Evolutionary conservation across 2,113 vertebrate species (phyloP).

Genomic region (Amphiprion ocellaris): DNA sequence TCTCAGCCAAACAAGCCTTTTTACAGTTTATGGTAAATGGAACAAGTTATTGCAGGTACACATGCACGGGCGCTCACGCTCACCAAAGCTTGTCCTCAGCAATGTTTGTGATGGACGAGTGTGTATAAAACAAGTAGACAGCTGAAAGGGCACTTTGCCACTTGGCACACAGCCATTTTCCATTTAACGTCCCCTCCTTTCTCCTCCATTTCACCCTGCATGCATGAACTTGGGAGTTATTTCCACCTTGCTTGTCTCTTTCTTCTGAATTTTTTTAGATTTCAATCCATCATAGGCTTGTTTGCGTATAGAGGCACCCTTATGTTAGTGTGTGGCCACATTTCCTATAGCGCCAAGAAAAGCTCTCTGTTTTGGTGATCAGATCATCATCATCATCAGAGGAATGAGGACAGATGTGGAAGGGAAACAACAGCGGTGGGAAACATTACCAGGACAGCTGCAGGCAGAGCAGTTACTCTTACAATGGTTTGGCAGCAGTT

Average conservation of each 20-base stretch:
- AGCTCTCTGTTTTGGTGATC: conserved; percentile 64
- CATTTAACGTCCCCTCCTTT: conserved; percentile 67
- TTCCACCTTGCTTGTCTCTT: conserved; percentile 42
- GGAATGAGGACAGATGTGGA: conserved; percentile 72
- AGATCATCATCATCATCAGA: conserved; percentile 49
- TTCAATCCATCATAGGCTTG: conserved; percentile 30
- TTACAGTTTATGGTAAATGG: conserved; percentile 59
- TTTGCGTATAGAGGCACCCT: conserved; percentile 26
- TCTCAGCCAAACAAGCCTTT: conserved; percentile 54
- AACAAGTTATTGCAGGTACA: conserved; percentile 74
- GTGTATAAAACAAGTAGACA: conserved; percentile 75
- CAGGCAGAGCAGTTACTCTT: conserved; percentile 67
- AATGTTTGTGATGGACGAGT: conserved; percentile 65
- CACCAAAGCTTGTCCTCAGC: conserved; percentile 37
- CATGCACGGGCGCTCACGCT: neutral
- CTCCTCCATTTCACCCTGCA: conserved; percentile 60
- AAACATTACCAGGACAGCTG: conserved; percentile 73
- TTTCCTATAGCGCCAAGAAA: conserved; percentile 44
- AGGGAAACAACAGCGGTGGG: conserved; percentile 43
- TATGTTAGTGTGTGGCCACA: conserved; percentile 59
- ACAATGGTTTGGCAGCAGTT: conserved; percentile 70
- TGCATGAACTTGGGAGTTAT: conserved; percentile 55
- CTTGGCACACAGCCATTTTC: conserved; percentile 76
- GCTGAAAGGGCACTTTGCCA: conserved; percentile 78
- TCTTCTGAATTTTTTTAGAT: conserved; percentile 42